phyloP scores from a whole-genome alignment of 1,140 invertebrate genomes.

The Zaprionus nigranus region DNA sequence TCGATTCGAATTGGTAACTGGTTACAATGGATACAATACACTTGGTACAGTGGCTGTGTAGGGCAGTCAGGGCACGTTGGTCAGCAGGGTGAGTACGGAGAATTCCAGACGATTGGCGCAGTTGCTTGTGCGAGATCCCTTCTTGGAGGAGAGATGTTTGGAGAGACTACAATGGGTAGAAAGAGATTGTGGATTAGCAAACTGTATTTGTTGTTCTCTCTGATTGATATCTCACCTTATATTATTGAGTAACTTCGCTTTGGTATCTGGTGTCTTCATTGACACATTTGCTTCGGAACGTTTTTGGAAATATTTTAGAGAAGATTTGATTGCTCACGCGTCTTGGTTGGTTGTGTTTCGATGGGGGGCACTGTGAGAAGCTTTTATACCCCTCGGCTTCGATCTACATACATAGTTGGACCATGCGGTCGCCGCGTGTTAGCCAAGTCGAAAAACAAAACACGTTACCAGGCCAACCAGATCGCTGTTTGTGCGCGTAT shows the following conservation, averaged over 20 bases:
- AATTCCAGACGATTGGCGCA: slow-evolving; percentile 81
- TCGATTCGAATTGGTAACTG: background rate
- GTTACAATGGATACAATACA: background rate
- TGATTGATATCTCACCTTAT: slow-evolving; percentile 64
- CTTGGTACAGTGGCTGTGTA: slow-evolving; percentile 10
- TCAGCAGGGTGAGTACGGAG: slow-evolving; percentile 72
- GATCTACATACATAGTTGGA: slow-evolving; percentile 23
- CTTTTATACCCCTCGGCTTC: slow-evolving; percentile 41
- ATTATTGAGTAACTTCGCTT: slow-evolving; percentile 79
- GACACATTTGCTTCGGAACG: slow-evolving; percentile 74
- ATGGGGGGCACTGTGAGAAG: background rate
- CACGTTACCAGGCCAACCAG: slow-evolving; percentile 30
- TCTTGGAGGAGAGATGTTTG: slow-evolving; percentile 82
- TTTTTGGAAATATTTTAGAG: slow-evolving; percentile 31
- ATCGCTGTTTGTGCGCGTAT: slow-evolving; percentile 31
- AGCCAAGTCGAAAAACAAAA: slow-evolving; percentile 22
- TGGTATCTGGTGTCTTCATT: slow-evolving; percentile 84
- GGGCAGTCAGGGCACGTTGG: slow-evolving; percentile 76
- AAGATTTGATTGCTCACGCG: slow-evolving; percentile 20
- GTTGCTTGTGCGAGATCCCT: slow-evolving; percentile 80
- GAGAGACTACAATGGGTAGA: slow-evolving; percentile 61
- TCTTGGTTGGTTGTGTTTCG: slow-evolving; percentile 36
- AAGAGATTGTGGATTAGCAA: background rate
- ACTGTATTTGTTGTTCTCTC: background rate
- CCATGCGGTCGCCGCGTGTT: slow-evolving; percentile 46